Evolutionary conservation across 2,797 vertebrate genomes (phyloP).

Genomic region (Tamandua tetradactyla): DNA sequence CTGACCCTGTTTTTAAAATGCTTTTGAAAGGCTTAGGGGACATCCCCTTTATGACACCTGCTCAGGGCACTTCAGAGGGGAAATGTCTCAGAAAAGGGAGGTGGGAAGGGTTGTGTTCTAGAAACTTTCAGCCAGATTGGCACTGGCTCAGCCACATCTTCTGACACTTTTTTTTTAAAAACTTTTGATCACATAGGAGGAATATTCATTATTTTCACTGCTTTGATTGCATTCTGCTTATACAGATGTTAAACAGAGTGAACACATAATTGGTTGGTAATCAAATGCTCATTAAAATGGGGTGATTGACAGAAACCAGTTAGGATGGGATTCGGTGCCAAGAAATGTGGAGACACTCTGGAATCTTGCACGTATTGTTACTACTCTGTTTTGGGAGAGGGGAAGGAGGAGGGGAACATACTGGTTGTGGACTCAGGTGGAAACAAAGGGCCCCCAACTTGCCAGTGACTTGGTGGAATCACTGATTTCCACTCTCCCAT

Average conservation of each 20-base stretch:
- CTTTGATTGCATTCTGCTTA: conserved; percentile 8
- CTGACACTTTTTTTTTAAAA: background rate
- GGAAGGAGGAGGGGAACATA: background rate
- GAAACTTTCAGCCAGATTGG: background rate
- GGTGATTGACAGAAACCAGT: background rate
- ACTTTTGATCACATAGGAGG: background rate
- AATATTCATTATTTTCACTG: background rate
- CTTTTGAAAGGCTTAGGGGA: background rate
- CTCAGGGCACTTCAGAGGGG: background rate
- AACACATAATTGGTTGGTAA: background rate
- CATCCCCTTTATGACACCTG: background rate
- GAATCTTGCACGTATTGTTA: background rate
- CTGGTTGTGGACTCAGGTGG: background rate
- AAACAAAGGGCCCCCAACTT: background rate
- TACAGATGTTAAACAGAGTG: background rate
- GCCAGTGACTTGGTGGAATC: background rate
- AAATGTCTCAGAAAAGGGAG: background rate
- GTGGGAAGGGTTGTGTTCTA: background rate
- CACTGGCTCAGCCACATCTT: background rate
- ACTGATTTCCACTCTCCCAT: background rate
- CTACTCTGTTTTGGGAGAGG: background rate
- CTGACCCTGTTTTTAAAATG: background rate
- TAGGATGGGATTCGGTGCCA: background rate
- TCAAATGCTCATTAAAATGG: background rate
- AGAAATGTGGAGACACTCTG: background rate